A percentile compares a stretch with the other conserved stretches of the same genome.
These are phyloP conservation scores for Peromyscus aztecus DNA, from an alignment of 2,797 vertebrate genomes.

Conservation along the genomic window DNA sequence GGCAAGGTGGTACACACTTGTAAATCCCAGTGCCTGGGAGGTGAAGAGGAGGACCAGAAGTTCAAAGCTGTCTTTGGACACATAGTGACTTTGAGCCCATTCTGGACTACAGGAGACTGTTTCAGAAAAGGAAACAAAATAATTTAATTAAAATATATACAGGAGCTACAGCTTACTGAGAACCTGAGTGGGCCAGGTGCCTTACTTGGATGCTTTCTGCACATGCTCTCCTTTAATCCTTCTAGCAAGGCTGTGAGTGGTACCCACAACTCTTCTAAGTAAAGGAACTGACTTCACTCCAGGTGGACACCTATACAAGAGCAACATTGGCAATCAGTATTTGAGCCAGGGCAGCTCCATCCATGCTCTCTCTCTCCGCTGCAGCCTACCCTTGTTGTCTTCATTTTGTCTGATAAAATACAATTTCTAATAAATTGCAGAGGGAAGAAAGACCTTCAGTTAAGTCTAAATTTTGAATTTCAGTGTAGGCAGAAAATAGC, in stretches of 20 bases:
- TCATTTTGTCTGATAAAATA: background rate
- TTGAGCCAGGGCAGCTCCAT: background rate
- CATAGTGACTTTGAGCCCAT: background rate
- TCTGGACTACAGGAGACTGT: background rate
- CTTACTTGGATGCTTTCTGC: background rate
- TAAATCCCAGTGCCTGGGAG: background rate
- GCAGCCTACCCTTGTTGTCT: background rate
- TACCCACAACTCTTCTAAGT: background rate
- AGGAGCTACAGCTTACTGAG: background rate
- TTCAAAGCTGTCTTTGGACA: background rate
- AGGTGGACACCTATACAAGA: background rate
- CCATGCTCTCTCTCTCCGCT: background rate
- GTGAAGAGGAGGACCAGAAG: background rate
- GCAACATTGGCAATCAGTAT: background rate
- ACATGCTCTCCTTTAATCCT: background rate
- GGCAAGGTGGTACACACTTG: background rate
- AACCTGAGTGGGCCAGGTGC: background rate
- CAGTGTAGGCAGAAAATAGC: background rate
- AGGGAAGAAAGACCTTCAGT: background rate
- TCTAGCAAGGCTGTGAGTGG: background rate
- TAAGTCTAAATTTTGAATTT: slow-evolving; percentile 13
- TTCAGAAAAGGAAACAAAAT: background rate
- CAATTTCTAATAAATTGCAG: background rate
- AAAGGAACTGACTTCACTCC: background rate
- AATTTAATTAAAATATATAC: background rate